Conservation (phyloP, 2,888 invertebrate species). For the Drosophila setosimentum region DNA sequence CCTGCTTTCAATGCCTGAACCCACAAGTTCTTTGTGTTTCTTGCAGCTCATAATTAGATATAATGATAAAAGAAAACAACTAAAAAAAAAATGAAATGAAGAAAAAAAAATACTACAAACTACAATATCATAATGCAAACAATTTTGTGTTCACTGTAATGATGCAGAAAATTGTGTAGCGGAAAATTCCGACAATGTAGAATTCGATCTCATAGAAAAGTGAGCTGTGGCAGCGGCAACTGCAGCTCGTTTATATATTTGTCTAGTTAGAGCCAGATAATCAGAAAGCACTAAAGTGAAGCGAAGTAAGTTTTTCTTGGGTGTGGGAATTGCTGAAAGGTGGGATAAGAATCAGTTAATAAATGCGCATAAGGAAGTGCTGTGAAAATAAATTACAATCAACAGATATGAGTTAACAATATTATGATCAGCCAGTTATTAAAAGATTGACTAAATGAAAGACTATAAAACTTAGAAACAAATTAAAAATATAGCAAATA, state of each 20-base stretch:
- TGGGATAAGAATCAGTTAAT: constrained; percentile 12
- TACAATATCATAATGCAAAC: constrained; percentile 67
- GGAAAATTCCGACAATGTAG: constrained; percentile 37
- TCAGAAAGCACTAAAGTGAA: constrained; percentile 18
- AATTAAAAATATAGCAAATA: neutral
- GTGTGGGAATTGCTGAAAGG: constrained; percentile 13
- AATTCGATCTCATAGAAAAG: constrained; percentile 22
- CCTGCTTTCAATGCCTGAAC: neutral
- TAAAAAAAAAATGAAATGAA: neutral
- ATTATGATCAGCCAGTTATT: constrained; percentile 1
- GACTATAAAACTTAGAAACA: too few relatives aligned
- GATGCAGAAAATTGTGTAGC: constrained; percentile 67
- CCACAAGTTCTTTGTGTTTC: constrained; percentile 49
- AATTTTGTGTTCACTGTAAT: constrained; percentile 60
- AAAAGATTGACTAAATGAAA: neutral
- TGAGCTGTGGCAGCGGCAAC: constrained; percentile 1
- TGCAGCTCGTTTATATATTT: constrained; percentile 56
- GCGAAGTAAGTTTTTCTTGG: constrained; percentile 6
- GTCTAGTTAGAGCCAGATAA: constrained; percentile 14
- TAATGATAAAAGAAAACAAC: constrained; percentile 62
- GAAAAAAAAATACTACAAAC: too few relatives aligned
- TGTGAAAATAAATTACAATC: neutral
- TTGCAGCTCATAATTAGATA: constrained; percentile 71
- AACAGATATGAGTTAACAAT: neutral
- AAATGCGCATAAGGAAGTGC: constrained; percentile 1